Conservation (phyloP, 2,888 invertebrate genomes). For the Panorpa germanica region DNA sequence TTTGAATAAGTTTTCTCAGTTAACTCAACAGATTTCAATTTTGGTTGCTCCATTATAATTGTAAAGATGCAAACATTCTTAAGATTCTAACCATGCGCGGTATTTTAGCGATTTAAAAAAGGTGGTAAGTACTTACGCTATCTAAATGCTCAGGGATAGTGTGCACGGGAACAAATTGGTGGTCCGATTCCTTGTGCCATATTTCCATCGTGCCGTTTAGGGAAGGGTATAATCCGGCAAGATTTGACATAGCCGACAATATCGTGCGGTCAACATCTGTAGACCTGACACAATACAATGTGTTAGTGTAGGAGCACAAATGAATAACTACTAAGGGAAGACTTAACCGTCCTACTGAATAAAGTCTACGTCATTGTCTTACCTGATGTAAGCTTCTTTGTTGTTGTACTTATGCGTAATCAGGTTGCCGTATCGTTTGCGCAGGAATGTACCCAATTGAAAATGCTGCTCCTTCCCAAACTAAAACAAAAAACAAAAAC, state of each 20-base stretch:
- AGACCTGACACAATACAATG: no score
- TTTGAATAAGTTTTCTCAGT: no score
- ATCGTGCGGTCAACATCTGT: constrained; percentile 80
- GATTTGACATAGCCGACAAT: constrained; percentile 68
- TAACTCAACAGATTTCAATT: no score
- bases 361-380: no score
- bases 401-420: constrained; percentile 31
- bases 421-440: constrained; percentile 45
- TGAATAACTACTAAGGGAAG: no score
- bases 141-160: constrained; percentile 43
- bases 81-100: no score
- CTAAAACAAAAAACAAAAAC: constrained; percentile 26
- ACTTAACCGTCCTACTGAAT: no score
- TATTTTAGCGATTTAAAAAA: no score
- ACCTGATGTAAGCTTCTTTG: constrained; percentile 34
- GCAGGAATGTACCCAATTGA: constrained; percentile 52
- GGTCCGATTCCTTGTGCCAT: constrained; percentile 39
- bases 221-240: constrained; percentile 63
- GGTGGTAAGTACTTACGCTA: no score
- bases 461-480: constrained; percentile 57
- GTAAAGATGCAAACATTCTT: no score
- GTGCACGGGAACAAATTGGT: constrained; percentile 69
- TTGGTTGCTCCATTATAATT: no score
- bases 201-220: constrained; percentile 20
- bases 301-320: no score